phyloP scores from a whole-genome alignment of 1,140 invertebrate genomes.

The Hermetia illucens region DNA sequence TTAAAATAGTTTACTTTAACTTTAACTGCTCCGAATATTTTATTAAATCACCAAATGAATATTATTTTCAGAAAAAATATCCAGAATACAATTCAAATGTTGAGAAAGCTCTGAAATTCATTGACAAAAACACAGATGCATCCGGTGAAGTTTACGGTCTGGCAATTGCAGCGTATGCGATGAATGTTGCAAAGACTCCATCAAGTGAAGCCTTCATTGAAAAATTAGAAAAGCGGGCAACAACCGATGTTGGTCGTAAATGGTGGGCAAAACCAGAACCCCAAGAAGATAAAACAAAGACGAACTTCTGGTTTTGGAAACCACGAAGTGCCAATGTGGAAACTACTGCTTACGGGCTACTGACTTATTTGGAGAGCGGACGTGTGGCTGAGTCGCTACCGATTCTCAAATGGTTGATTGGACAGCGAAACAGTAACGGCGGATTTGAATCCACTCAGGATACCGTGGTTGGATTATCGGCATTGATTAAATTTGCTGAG shows the following conservation, averaged over 20 bases:
- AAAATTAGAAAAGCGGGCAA: slow-evolving; percentile 15
- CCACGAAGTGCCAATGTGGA: slow-evolving; percentile 55
- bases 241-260: slow-evolving; percentile 11
- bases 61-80: slow-evolving; percentile 18
- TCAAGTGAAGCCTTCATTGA: slow-evolving; percentile 13
- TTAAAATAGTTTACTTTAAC: not conserved
- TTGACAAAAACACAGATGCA: slow-evolving; percentile 55
- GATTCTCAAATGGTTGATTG: slow-evolving; percentile 53
- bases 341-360: slow-evolving; percentile 57
- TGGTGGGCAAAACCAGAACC: slow-evolving; percentile 19
- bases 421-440: slow-evolving; percentile 58
- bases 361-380: slow-evolving; percentile 44
- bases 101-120: slow-evolving; percentile 64
- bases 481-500: slow-evolving; percentile 42
- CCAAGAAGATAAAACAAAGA: no score
- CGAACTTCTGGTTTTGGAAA: slow-evolving; percentile 40
- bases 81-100: slow-evolving; percentile 45
- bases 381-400: slow-evolving; percentile 39
- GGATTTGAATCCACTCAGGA: slow-evolving; percentile 64
- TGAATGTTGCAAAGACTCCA: slow-evolving; percentile 58
- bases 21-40: not conserved
- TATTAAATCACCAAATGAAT: not conserved
- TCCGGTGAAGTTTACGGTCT: slow-evolving; percentile 62
- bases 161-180: slow-evolving; percentile 58
- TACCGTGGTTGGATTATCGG: slow-evolving; percentile 49